Evolutionary conservation across 2,888 invertebrate species (phyloP), one percentile per base, ranked within the genome.

Genomic region (Coleophora deauratella): DNA sequence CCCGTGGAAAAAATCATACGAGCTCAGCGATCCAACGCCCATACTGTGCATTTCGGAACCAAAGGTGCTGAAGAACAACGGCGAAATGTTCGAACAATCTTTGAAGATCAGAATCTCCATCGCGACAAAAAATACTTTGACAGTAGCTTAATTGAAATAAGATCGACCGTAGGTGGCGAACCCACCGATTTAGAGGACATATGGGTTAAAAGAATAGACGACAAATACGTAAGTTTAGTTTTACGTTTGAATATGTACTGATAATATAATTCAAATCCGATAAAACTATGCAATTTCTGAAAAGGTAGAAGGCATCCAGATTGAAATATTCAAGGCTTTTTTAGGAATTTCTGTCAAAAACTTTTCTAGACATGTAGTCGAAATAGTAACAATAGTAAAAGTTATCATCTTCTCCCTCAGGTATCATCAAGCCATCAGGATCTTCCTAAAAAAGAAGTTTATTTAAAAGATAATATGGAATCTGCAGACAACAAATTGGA

Each of bases 61-160:
- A 87, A 88, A 55, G 89, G 90, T 37, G 79, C 75, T 9, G 78
- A 86, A 51, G 84, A 85, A 50, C 82, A 73, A 46, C 86, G 89
- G 30, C 89, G 89, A n/a, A 88, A 88, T 33, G 80, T 91, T 14
- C 87, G 89, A 54, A 79, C 87, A 10, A 76, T 91, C 44, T 91
- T 92, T 69, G 72, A 88, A 59, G 72, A 69, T 44, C 70, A 74
- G 68, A 80, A 77, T 72, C 80, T 82, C 59, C 94, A 94, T 72
- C 87, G 91, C 49, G 93, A 94, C 73, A 91, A 91, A 62, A 87
- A 91, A 50, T 95, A 93, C 84, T 94, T 94, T 66, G 94, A 94
- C 75, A 91, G 91, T 54, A 93, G 93, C 49, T 82, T 94, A 52
- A 91, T 94, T 56, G 93, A 93, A 75, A 93, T 94, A 75, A 92